These are phyloP conservation scores for Zaprionus nigranus DNA, from an alignment of 1,140 invertebrate genomes.

Conservation along the genomic window DNA sequence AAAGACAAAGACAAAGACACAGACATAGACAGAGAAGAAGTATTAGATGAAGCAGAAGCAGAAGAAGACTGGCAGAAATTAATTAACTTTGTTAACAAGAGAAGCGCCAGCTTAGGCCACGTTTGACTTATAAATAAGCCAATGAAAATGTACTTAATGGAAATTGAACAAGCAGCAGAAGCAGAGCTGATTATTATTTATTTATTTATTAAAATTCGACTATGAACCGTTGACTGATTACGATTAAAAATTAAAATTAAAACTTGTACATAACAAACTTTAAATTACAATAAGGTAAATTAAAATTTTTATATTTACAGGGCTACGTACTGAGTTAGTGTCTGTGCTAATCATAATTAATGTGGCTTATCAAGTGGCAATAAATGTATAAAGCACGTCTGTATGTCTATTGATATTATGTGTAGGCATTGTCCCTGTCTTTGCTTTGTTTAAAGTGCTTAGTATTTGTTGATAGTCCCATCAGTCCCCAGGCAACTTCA, in stretches of 20 bases:
- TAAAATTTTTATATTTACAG: too few species aligned
- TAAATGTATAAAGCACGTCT: neutral
- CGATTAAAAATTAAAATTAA: too few species aligned
- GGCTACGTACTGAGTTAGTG: too few species aligned
- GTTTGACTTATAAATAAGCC: slow-evolving; percentile 3
- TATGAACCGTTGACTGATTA: too few species aligned
- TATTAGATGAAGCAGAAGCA: neutral
- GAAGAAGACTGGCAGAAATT: slow-evolving; percentile 11
- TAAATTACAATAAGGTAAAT: too few species aligned
- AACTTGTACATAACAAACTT: too few species aligned
- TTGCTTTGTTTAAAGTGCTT: neutral
- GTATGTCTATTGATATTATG: too few species aligned
- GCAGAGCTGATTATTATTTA: neutral
- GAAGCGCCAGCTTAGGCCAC: neutral
- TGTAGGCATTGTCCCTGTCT: neutral
- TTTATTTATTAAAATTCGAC: too few species aligned
- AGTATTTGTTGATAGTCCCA: neutral
- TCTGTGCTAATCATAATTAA: neutral
- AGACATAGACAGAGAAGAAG: neutral
- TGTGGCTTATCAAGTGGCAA: neutral
- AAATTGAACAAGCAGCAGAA: neutral
- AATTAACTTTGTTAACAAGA: slow-evolving; percentile 30
- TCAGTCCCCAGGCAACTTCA: neutral
- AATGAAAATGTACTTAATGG: slow-evolving; percentile 7
- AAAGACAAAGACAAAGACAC: neutral